Percentiles rank a stretch among this genome's conserved stretches.
Conservation (phyloP, 2,888 invertebrate genomes). For the Dilophus febrilis region DNA sequence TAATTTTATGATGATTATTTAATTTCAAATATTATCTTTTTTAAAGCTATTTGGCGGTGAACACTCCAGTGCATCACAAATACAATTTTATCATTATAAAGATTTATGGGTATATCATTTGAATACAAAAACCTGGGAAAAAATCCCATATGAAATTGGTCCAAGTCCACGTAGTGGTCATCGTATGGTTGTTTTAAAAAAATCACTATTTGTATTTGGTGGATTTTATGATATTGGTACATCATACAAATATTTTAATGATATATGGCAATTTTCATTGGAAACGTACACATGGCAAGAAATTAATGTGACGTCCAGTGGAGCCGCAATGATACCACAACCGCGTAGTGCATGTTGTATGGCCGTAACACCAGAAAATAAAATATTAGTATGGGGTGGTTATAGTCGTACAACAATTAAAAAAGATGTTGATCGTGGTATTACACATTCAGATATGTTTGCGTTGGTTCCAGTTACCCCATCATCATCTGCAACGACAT, state of each 20-base stretch:
- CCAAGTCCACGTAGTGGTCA: slow-evolving; percentile 81
- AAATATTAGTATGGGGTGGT: slow-evolving; percentile 56
- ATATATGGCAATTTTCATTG: slow-evolving; percentile 63
- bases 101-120: slow-evolving; percentile 80
- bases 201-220: slow-evolving; percentile 70
- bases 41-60: slow-evolving; percentile 69
- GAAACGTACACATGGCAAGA: slow-evolving; percentile 65
- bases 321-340: slow-evolving; percentile 45
- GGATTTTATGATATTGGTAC: slow-evolving; percentile 82
- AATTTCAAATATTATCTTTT: slow-evolving; percentile 1
- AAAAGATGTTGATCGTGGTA: slow-evolving; percentile 57
- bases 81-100: slow-evolving; percentile 84
- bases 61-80: slow-evolving; percentile 75
- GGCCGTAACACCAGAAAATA: slow-evolving; percentile 35
- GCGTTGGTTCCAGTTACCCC: slow-evolving; percentile 41
- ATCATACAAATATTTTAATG: slow-evolving; percentile 79
- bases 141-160: slow-evolving; percentile 51
- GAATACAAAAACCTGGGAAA: slow-evolving; percentile 65
- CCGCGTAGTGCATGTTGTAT: slow-evolving; percentile 63
- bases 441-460: slow-evolving; percentile 54
- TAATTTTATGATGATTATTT: not conserved
- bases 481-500: no score
- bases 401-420: slow-evolving; percentile 57
- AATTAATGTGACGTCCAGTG: slow-evolving; percentile 33
- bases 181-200: slow-evolving; percentile 67